Evolutionary conservation across 2,797 vertebrate species (phyloP).

Genomic region (Taenioides sp.): DNA sequence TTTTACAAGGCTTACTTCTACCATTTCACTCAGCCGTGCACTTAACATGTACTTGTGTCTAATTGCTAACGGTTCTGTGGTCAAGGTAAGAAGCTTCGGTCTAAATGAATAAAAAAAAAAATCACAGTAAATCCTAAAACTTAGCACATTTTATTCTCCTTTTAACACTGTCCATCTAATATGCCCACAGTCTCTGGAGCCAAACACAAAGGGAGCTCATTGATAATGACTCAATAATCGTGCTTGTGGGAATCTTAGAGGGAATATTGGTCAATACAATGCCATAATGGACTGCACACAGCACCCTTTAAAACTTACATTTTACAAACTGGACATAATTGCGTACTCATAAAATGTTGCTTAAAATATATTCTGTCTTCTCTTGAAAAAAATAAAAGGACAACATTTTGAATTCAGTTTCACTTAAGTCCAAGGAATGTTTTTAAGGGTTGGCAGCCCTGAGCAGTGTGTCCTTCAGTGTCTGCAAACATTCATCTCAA

Average conservation of each 20-base stretch:
- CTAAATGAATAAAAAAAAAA: conserved; percentile 10
- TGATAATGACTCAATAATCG: conserved; percentile 66
- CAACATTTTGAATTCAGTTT: not conserved
- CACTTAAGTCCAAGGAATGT: conserved; percentile 2
- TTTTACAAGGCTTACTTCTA: not conserved
- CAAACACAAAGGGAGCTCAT: conserved; percentile 60
- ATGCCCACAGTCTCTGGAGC: conserved; percentile 43
- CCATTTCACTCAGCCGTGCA: not conserved
- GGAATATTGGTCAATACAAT: conserved; percentile 48
- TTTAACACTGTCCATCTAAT: conserved; percentile 50
- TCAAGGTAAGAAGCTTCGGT: not conserved
- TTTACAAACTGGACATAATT: conserved; percentile 3
- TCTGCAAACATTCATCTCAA: conserved; percentile 59
- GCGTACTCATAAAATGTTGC: too few species aligned
- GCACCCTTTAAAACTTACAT: conserved; percentile 28
- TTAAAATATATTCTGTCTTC: conserved; percentile 11
- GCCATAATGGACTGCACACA: conserved; percentile 43
- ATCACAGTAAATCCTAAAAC: not conserved
- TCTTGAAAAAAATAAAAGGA: conserved; percentile 16
- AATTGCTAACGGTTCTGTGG: conserved; percentile 15
- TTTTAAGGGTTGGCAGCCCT: conserved; percentile 37
- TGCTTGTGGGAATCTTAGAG: conserved; percentile 48
- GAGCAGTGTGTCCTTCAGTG: conserved; percentile 45
- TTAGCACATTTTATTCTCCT: conserved; percentile 28
- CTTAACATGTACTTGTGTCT: conserved; percentile 2